Percentiles rank a stretch among this genome's conserved stretches.
Evolutionary conservation across 2,797 vertebrate species (phyloP).

Genomic region (Acomys russatus): DNA sequence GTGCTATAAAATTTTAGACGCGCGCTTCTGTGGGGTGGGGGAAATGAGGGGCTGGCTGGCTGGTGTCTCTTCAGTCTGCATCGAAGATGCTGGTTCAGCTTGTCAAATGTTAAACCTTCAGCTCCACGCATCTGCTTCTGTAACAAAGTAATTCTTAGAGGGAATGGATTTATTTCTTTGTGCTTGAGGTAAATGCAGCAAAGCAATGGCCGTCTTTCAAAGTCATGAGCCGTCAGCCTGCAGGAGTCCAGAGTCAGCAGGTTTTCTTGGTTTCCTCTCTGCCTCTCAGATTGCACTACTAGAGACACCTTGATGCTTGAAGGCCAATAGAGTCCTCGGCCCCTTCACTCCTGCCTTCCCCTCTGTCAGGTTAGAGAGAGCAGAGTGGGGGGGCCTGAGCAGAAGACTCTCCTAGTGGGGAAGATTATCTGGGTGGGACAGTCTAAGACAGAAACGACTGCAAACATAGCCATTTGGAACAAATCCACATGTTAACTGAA

Average conservation of each 20-base stretch:
- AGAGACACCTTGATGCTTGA: neutral
- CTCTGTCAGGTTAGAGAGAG: neutral
- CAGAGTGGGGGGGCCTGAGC: too few species aligned
- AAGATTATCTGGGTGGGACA: neutral
- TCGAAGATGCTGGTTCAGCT: too few species aligned
- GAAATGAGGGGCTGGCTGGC: too few species aligned
- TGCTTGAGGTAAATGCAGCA: neutral
- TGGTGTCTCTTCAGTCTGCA: too few species aligned
- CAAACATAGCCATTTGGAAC: neutral
- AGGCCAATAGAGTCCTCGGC: too few species aligned
- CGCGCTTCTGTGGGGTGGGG: too few species aligned
- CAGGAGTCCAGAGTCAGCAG: accelerated
- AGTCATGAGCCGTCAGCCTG: neutral
- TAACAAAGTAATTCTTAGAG: too few species aligned
- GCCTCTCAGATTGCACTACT: neutral
- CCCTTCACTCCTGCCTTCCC: neutral
- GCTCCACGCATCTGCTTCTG: too few species aligned
- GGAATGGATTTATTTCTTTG: too few species aligned
- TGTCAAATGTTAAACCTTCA: too few species aligned
- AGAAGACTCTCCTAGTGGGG: neutral
- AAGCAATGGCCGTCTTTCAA: neutral
- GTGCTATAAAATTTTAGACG: too few species aligned
- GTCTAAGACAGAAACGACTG: neutral
- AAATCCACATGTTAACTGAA: neutral
- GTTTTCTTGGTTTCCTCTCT: neutral